phyloP scores from a whole-genome alignment of 2,113 vertebrate species.

The Balaeniceps rex region DNA sequence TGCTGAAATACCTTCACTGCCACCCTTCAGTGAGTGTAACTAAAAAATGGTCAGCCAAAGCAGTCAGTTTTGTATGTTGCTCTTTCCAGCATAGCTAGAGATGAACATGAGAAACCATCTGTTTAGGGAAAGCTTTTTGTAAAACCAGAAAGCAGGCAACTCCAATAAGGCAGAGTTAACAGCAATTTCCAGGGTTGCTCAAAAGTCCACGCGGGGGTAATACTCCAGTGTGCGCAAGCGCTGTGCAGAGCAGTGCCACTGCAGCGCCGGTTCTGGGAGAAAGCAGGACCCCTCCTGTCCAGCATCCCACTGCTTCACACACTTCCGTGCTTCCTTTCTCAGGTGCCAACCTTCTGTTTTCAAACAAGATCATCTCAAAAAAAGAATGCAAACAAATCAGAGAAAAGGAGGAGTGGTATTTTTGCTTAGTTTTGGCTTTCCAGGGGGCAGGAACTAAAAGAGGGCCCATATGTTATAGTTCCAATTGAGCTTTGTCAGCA shows the following conservation, averaged over 20 bases:
- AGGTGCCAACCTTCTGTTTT: slow-evolving; percentile 53
- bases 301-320: slow-evolving; percentile 20
- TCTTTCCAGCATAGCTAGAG: background rate
- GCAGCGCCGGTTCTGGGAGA: background rate
- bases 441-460: background rate
- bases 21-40: background rate
- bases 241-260: background rate
- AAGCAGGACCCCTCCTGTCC: background rate
- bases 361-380: background rate
- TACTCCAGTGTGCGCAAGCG: background rate
- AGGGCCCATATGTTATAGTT: background rate
- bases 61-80: background rate
- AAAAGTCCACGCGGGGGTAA: background rate
- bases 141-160: background rate
- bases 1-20: background rate
- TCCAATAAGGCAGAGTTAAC: background rate
- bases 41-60: background rate
- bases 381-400: background rate
- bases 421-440: background rate
- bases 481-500: background rate
- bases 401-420: background rate
- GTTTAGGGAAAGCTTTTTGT: background rate
- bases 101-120: background rate
- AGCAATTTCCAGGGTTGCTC: background rate
- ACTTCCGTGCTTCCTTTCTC: background rate